Evolutionary conservation across 2,888 invertebrate genomes (phyloP).

Genomic region (Teinopalpus imperialis): DNA sequence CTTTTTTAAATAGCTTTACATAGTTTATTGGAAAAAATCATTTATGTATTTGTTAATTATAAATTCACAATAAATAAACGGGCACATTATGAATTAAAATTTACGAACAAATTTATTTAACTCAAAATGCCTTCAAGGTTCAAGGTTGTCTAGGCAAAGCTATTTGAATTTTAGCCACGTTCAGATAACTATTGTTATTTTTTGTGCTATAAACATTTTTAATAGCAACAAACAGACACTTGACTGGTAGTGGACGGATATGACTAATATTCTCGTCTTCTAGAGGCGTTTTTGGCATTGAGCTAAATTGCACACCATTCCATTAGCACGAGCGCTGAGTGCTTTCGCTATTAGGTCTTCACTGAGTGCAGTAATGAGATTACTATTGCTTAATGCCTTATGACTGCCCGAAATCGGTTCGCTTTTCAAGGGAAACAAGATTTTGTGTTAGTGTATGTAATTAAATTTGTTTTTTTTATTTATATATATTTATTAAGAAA

Average conservation of each 20-base stretch:
- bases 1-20: no score
- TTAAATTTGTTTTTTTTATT: no score
- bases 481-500: no score
- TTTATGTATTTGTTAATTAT: no score
- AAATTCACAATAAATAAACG: no score
- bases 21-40: no score
- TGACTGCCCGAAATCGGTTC: constrained; percentile 8
- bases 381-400: constrained; percentile 6
- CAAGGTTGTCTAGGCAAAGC: constrained; percentile 15
- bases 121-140: constrained; percentile 18
- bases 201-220: constrained; percentile 15
- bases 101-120: background rate
- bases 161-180: constrained; percentile 23
- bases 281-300: constrained; percentile 10
- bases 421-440: background rate
- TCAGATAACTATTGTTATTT: constrained; percentile 15
- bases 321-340: background rate
- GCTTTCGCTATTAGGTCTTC: constrained; percentile 11
- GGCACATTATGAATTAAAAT: no score
- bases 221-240: constrained; percentile 7
- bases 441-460: no score
- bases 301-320: background rate
- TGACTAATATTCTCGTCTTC: constrained; percentile 23
- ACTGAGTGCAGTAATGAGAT: constrained; percentile 14
- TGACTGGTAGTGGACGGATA: constrained; percentile 14